Percentiles rank a stretch among this genome's conserved stretches.
phyloP scores from a whole-genome alignment of 2,113 vertebrate species.

The Synchiropus splendidus region DNA sequence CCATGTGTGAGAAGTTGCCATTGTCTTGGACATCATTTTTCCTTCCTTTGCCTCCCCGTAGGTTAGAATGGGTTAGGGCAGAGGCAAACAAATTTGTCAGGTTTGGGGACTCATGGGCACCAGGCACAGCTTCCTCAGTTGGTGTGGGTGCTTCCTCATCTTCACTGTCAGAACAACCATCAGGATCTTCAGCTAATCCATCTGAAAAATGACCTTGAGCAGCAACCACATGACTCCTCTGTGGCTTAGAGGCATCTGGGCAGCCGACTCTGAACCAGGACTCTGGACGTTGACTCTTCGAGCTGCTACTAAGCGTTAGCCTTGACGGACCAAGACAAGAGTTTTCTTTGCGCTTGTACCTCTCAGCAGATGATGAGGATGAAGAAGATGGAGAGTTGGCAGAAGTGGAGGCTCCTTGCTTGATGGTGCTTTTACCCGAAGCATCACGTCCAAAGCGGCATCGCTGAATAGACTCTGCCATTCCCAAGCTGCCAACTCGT shows the following conservation, averaged over 20 bases:
- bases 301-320: conserved; percentile 50
- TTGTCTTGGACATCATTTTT: conserved; percentile 48
- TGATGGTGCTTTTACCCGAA: conserved; percentile 43
- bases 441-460: conserved; percentile 84
- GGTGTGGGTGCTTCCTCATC: conserved; percentile 61
- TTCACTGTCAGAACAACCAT: conserved; percentile 66
- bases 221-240: conserved; percentile 45
- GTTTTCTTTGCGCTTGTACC: conserved; percentile 70
- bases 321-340: conserved; percentile 67
- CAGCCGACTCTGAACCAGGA: conserved; percentile 66
- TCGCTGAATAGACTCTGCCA: conserved; percentile 83
- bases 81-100: conserved; percentile 95
- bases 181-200: conserved; percentile 43
- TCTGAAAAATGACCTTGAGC: conserved; percentile 59
- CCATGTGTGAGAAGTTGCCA: conserved; percentile 54
- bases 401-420: conserved; percentile 44
- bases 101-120: conserved; percentile 58
- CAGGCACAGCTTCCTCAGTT: conserved; percentile 45
- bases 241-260: conserved; percentile 60
- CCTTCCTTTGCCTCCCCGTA: conserved; percentile 47
- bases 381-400: conserved; percentile 72
- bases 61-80: conserved; percentile 72
- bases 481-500: conserved; percentile 50
- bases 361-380: conserved; percentile 72
- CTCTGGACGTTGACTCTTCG: conserved; percentile 57